phyloP scores from a whole-genome alignment of 2,888 invertebrate species.

The Drosophila merina region DNA sequence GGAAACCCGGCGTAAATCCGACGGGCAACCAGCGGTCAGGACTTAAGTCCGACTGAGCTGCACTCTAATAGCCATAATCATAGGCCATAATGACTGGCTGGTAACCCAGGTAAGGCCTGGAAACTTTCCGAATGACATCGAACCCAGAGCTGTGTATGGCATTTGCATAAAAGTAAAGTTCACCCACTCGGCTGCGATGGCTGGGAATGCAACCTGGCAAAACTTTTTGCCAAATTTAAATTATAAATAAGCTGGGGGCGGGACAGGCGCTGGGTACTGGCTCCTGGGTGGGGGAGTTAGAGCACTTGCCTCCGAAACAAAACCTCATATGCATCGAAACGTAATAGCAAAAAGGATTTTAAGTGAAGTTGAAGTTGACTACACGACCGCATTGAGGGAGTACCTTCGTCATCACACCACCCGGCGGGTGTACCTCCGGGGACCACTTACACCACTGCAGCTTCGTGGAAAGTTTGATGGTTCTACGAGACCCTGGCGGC shows the following conservation, averaged over 20 bases:
- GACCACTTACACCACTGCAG: constrained; percentile 73
- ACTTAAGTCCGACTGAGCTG: constrained; percentile 32
- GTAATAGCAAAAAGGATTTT: constrained; percentile 79
- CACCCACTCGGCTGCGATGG: constrained; percentile 68
- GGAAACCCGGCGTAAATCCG: constrained; percentile 8
- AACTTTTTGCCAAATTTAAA: constrained; percentile 77
- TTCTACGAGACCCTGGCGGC: constrained; percentile 1
- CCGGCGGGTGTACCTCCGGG: constrained; percentile 32
- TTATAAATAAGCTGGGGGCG: constrained; percentile 71
- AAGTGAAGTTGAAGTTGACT: constrained; percentile 80
- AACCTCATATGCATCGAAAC: constrained; percentile 80
- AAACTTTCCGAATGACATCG: constrained; percentile 75
- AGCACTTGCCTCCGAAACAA: constrained; percentile 64
- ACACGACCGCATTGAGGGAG: constrained; percentile 70
- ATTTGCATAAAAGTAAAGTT: constrained; percentile 79
- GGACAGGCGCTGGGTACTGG: background rate
- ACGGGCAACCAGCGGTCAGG: constrained; percentile 18
- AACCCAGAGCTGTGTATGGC: constrained; percentile 55
- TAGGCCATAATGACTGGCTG: constrained; percentile 73
- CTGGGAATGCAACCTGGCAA: constrained; percentile 76
- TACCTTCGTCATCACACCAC: background rate
- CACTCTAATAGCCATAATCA: constrained; percentile 76
- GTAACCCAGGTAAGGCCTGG: constrained; percentile 54
- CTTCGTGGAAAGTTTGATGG: constrained; percentile 62
- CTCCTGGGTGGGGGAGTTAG: background rate